phyloP scores from a whole-genome alignment of 2,888 invertebrate genomes.

The Abscondita cerata region DNA sequence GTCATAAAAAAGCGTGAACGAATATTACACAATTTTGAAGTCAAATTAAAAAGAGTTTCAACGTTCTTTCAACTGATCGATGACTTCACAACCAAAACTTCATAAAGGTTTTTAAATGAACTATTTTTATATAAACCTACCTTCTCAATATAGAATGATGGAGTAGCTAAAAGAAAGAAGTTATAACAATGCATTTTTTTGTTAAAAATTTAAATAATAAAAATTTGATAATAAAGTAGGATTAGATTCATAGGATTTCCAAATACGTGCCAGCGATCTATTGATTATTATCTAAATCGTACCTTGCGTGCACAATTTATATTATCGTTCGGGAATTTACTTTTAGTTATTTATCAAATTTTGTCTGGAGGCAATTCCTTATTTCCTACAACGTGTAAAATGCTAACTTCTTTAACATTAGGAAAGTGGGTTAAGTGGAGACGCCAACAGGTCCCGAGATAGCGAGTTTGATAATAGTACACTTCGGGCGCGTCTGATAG shows the following conservation, averaged over 20 bases:
- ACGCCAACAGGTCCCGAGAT: slow-evolving; percentile 51
- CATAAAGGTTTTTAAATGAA: no score
- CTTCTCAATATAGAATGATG: no score
- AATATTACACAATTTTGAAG: no score
- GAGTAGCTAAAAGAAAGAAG: no score
- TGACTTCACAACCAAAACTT: no score
- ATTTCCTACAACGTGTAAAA: slow-evolving; percentile 43
- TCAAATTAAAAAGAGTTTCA: no score
- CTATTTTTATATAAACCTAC: no score
- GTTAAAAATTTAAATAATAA: no score
- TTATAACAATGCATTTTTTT: no score
- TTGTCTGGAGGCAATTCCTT: slow-evolving; percentile 39
- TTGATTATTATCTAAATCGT: background rate
- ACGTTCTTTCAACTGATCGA: no score
- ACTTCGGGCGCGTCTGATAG: slow-evolving; percentile 44
- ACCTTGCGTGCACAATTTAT: background rate
- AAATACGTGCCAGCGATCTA: slow-evolving; percentile 1
- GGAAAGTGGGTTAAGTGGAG: slow-evolving; percentile 47
- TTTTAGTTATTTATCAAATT: slow-evolving; percentile 39
- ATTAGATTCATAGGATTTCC: background rate
- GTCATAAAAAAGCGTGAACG: no score
- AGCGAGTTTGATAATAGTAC: slow-evolving; percentile 39
- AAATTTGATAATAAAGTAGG: no score
- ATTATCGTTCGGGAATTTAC: slow-evolving; percentile 1
- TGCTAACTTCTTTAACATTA: slow-evolving; percentile 38